Percentiles rank a stretch among this genome's conserved stretches.
phyloP scores from a whole-genome alignment of 2,888 invertebrate species.

The Cephalotes varians region DNA sequence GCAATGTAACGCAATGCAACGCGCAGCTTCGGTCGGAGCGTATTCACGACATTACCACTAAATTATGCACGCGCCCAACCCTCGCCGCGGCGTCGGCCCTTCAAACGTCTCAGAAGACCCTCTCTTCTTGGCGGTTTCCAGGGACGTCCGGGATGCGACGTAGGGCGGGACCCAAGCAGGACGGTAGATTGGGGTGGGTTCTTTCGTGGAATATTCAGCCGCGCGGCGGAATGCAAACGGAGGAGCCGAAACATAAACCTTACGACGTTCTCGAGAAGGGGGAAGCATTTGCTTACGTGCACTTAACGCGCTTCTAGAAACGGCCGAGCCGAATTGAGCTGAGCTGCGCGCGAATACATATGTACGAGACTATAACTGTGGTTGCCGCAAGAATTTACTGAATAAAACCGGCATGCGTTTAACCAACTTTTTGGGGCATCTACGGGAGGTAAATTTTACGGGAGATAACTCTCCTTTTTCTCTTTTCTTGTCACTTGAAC shows the following conservation, averaged over 20 bases:
- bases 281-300: slow-evolving; percentile 71
- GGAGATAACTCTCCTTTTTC: neutral
- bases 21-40: slow-evolving; percentile 49
- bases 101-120: slow-evolving; percentile 70
- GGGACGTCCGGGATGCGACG: neutral
- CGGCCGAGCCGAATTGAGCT: slow-evolving; percentile 28
- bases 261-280: slow-evolving; percentile 55
- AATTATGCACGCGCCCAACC: slow-evolving; percentile 70
- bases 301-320: slow-evolving; percentile 68
- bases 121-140: slow-evolving; percentile 52
- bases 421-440: slow-evolving; percentile 38
- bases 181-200: slow-evolving; percentile 48
- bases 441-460: neutral
- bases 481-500: neutral
- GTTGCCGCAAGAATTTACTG: slow-evolving; percentile 36
- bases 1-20: slow-evolving; percentile 58
- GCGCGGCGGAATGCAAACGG: slow-evolving; percentile 72
- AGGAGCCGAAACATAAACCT: slow-evolving; percentile 74
- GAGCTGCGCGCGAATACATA: slow-evolving; percentile 28
- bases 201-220: slow-evolving; percentile 72
- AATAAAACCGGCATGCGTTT: slow-evolving; percentile 48
- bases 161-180: neutral
- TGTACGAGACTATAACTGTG: slow-evolving; percentile 32
- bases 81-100: slow-evolving; percentile 50
- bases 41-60: slow-evolving; percentile 74